Percentiles rank a stretch among this genome's conserved stretches.
These are phyloP conservation scores for Dendrolimus pini DNA, from an alignment of 2,888 invertebrate genomes.

Conservation along the genomic window DNA sequence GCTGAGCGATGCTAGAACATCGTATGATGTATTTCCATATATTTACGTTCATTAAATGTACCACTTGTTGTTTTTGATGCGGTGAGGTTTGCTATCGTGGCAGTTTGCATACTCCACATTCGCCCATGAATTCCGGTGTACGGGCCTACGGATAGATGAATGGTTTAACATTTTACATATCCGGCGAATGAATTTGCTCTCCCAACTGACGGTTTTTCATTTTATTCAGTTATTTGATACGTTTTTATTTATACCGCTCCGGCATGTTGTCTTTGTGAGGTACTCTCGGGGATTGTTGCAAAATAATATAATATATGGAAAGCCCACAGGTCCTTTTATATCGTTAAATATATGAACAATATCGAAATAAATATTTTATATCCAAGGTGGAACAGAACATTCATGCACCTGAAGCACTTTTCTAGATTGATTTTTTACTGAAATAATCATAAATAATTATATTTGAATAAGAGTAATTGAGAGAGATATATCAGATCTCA, in stretches of 20 bases:
- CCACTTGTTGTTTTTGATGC: conserved; percentile 59
- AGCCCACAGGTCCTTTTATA: too few species aligned
- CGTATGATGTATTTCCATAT: conserved; percentile 48
- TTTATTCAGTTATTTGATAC: conserved; percentile 59
- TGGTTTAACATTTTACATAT: conserved; percentile 73
- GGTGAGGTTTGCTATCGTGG: conserved; percentile 53
- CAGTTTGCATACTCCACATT: conserved; percentile 56
- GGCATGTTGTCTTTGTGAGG: conserved; percentile 33
- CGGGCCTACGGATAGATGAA: conserved; percentile 63
- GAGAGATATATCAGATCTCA: too few species aligned
- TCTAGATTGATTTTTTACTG: not conserved
- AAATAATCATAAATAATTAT: not conserved
- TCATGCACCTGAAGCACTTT: not conserved
- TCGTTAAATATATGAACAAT: too few species aligned
- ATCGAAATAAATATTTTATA: too few species aligned
- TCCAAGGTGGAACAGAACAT: too few species aligned
- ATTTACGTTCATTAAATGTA: conserved; percentile 71
- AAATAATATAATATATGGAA: conserved; percentile 19
- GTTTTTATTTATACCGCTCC: conserved; percentile 45
- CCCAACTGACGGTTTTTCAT: conserved; percentile 52
- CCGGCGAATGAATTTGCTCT: conserved; percentile 65
- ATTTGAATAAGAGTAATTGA: not conserved
- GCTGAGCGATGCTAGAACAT: too few species aligned
- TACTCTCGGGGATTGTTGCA: conserved; percentile 30
- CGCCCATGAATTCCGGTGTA: conserved; percentile 64